Evolutionary conservation across 37 sponge, comb jelly and placozoan species (phyloP).

Genomic region (Oscarella lobularis): DNA sequence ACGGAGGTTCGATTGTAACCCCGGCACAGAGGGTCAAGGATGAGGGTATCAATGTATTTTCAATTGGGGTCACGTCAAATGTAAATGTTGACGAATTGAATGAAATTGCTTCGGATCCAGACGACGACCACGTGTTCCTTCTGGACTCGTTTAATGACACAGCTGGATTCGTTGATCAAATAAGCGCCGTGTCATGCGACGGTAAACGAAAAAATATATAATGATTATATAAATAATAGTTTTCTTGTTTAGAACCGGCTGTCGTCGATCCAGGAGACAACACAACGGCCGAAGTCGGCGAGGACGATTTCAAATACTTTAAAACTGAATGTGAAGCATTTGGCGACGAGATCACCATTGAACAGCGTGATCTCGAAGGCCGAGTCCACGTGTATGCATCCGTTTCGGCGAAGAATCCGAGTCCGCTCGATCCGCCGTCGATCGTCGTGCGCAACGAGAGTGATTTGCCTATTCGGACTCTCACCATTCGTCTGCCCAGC

Average conservation of each 20-base stretch:
- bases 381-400: constrained; percentile 62
- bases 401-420: constrained; percentile 33
- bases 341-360: constrained; percentile 51
- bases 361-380: constrained; percentile 65
- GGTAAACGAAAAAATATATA: constrained; percentile 28
- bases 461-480: neutral
- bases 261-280: constrained; percentile 62
- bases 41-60: constrained; percentile 31
- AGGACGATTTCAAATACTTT: constrained; percentile 81
- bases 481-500: neutral
- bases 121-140: constrained; percentile 42
- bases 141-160: constrained; percentile 52
- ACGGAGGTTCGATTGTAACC: constrained; percentile 17
- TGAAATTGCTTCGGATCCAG: constrained; percentile 69
- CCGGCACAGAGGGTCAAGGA: constrained; percentile 28
- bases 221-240: neutral
- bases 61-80: constrained; percentile 20
- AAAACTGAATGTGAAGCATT: constrained; percentile 51
- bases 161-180: constrained; percentile 48
- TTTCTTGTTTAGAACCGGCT: constrained; percentile 49
- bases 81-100: constrained; percentile 51
- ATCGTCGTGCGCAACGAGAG: constrained; percentile 36
- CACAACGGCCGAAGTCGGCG: constrained; percentile 40
- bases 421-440: constrained; percentile 37
- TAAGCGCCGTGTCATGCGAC: constrained; percentile 66